Percentiles rank a stretch among this genome's conserved stretches.
These are phyloP conservation scores for Pogonophryne albipinna DNA, from an alignment of 2,797 vertebrate genomes.

Conservation along the genomic window DNA sequence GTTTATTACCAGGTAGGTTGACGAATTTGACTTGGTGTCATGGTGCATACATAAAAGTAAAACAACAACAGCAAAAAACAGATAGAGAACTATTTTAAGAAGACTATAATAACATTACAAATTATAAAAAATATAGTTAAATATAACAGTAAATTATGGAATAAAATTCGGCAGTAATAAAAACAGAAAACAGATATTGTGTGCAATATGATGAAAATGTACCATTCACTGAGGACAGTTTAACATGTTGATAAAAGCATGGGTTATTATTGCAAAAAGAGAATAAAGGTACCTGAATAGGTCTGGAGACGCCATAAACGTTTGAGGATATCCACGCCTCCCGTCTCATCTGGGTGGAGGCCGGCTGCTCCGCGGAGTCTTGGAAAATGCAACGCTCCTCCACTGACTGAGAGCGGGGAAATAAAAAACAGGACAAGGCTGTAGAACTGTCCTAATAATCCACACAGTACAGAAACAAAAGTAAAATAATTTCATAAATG, in stretches of 20 bases:
- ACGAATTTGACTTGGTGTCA: too few relatives aligned
- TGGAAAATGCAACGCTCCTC: constrained; percentile 84
- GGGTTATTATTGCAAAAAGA: neutral
- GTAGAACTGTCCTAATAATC: neutral
- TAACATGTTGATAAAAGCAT: neutral
- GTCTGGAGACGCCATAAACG: constrained; percentile 84
- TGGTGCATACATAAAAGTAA: too few relatives aligned
- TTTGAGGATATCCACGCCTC: constrained; percentile 86
- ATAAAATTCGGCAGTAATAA: too few relatives aligned
- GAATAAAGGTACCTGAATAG: constrained; percentile 81
- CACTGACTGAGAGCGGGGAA: constrained; percentile 70
- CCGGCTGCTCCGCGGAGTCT: constrained; percentile 72
- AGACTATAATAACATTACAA: too few relatives aligned
- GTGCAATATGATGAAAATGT: neutral
- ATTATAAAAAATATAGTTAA: too few relatives aligned
- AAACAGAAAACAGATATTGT: too few relatives aligned
- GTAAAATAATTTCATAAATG: neutral
- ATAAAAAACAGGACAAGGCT: neutral
- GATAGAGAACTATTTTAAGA: too few relatives aligned
- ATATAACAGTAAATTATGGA: too few relatives aligned
- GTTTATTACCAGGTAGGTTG: too few relatives aligned
- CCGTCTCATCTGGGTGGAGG: constrained; percentile 76
- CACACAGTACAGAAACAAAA: neutral
- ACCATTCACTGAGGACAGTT: neutral
- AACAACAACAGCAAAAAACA: too few relatives aligned